A percentile compares a stretch with the other conserved stretches of the same genome.
Conservation (phyloP, 2,113 vertebrate genomes). For the Calyptommatus sinebrachiatus region DNA sequence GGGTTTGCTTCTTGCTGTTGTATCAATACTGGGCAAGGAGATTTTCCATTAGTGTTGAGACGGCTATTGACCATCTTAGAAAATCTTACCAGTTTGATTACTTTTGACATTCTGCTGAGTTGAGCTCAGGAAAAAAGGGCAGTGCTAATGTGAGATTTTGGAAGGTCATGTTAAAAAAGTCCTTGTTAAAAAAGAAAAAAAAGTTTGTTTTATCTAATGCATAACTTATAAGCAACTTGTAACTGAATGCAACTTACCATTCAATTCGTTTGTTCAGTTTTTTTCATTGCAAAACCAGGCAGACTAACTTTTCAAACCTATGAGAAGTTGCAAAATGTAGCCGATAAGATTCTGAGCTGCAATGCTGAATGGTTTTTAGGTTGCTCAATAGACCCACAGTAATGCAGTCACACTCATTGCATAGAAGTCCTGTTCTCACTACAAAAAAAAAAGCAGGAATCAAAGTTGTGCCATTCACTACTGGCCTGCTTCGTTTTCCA, state of each 20-base stretch:
- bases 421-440: too few relatives aligned
- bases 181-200: slow-evolving; percentile 10
- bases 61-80: slow-evolving; percentile 3
- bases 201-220: background rate
- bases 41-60: slow-evolving; percentile 23
- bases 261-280: too few relatives aligned
- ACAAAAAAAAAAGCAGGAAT: too few relatives aligned
- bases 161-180: slow-evolving; percentile 31
- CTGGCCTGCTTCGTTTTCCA: too few relatives aligned
- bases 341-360: background rate
- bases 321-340: background rate
- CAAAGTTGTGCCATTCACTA: too few relatives aligned
- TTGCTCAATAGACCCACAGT: background rate
- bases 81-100: slow-evolving; percentile 6
- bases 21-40: background rate
- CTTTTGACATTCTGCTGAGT: slow-evolving; percentile 22
- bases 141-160: slow-evolving; percentile 26
- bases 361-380: too few relatives aligned
- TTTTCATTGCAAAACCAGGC: background rate
- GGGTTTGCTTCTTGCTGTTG: background rate
- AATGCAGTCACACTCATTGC: too few relatives aligned
- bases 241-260: background rate
- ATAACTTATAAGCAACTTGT: too few relatives aligned
- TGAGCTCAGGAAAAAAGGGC: slow-evolving; percentile 23
- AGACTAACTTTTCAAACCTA: background rate